Base-by-base conservation (phyloP, 2,113 vertebrate species). In the Istiophorus platypterus region DNA sequence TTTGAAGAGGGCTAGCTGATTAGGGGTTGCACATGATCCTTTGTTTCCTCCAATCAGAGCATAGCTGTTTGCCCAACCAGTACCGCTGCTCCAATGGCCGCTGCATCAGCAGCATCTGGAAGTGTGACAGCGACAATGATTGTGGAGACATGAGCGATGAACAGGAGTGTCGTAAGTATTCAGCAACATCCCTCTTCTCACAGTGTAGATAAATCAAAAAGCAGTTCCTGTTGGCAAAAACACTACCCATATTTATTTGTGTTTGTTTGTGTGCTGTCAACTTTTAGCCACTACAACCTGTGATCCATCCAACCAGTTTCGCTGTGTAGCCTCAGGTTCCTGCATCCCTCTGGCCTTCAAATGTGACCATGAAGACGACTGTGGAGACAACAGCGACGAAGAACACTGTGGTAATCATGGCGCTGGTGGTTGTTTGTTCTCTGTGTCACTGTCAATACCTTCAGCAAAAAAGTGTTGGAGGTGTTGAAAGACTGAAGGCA, bases 91-190 rank as follows among this genome's bases (percentile, higher is more conserved):
- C 95, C 84, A 99, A 99, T 0, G 98, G 98, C 29, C 97, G 97
- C 84, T 99, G 98, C 92, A 98, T 99, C 92, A 99, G 96, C 94
- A 97, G 96, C 94, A 99, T 99, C 80, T 99, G 98, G 98, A 97
- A 97, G 87, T 99, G 98, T 8, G 98, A 99, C 91, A 97, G 96
- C 0, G 98, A 99, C 91, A 97, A 99, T 0, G 98, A 99, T 95
- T 99, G 98, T 0, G 98, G 97, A 5, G 98, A 99, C 94, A 98
- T 98, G 97, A 99, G 98, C 0, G 98, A 99, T 0, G 98, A 99
- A 88, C 96, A 92, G 69, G 96, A 98, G 86, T 99, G 98, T 91
- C 98, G 98, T 99, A 83, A 97, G 97, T 96, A 20, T 49, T 59
- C n/a, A 1, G 7, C 14, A 0, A 1, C 10, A 0, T 10, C 17